A percentile compares a stretch with the other conserved stretches of the same genome.
phyloP scores from a whole-genome alignment of 2,113 vertebrate genomes.

The Clupea harengus region DNA sequence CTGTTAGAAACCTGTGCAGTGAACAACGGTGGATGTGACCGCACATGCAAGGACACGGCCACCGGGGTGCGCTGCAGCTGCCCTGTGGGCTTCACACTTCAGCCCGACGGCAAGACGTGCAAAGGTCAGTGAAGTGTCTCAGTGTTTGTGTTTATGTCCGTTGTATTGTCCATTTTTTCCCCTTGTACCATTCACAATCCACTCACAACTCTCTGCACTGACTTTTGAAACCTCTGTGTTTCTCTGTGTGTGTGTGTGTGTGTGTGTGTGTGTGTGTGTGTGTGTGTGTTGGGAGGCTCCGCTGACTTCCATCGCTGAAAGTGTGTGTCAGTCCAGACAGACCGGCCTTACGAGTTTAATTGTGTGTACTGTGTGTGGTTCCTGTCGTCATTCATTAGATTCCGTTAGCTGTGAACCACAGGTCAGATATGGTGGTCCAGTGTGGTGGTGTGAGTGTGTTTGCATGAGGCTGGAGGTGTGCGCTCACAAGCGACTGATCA shows the following conservation, averaged over 20 bases:
- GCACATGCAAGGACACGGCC: slow-evolving; percentile 95
- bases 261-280: slow-evolving; percentile 25
- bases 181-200: too few species aligned
- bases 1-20: slow-evolving; percentile 91
- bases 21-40: slow-evolving; percentile 95
- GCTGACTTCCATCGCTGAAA: too few species aligned
- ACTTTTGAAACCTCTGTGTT: too few species aligned
- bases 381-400: background rate
- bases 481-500: slow-evolving; percentile 45
- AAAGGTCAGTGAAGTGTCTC: slow-evolving; percentile 86
- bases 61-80: slow-evolving; percentile 97
- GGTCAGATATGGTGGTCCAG: background rate
- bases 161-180: background rate
- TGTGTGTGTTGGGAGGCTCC: background rate
- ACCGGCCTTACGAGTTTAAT: background rate
- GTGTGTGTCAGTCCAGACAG: background rate
- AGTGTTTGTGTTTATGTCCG: background rate
- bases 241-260: slow-evolving; percentile 26
- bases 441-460: slow-evolving; percentile 21
- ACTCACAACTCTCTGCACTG: too few species aligned
- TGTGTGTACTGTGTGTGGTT: background rate
- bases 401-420: background rate
- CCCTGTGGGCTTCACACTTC: slow-evolving; percentile 93
- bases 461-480: slow-evolving; percentile 15
- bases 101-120: slow-evolving; percentile 95